phyloP scores from a whole-genome alignment of 2,888 invertebrate genomes.

The Strigamia maritima region DNA sequence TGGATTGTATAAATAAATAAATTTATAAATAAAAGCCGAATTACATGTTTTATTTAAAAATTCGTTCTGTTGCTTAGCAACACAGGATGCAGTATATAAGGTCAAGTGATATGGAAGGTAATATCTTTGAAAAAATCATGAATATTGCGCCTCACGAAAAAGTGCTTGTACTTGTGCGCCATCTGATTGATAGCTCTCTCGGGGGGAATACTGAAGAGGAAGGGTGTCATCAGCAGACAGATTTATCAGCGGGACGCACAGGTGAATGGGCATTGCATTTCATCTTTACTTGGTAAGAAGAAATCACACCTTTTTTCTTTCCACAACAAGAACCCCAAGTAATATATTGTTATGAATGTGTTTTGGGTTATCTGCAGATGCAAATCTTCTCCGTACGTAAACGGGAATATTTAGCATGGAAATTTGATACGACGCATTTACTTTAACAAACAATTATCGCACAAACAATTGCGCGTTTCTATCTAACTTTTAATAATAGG shows the following conservation, averaged over 20 bases:
- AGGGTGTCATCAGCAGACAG: slow-evolving; percentile 26
- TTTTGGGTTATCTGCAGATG: neutral
- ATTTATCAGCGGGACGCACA: slow-evolving; percentile 23
- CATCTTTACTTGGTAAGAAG: neutral
- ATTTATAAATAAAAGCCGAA: neutral
- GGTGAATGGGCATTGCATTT: slow-evolving; percentile 1
- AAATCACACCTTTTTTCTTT: slow-evolving; percentile 14
- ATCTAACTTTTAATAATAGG: neutral
- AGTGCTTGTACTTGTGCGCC: slow-evolving; percentile 22
- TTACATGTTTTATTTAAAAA: neutral
- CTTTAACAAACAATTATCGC: neutral
- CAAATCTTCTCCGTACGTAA: neutral
- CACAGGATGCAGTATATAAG: neutral
- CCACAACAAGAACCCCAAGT: neutral
- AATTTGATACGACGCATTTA: neutral
- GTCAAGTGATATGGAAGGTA: slow-evolving; percentile 24
- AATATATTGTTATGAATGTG: neutral
- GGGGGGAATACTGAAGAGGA: slow-evolving; percentile 26
- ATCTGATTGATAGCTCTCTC: slow-evolving; percentile 27
- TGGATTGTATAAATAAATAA: neutral
- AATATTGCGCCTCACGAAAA: slow-evolving; percentile 19
- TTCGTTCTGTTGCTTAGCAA: neutral
- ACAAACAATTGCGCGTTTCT: neutral
- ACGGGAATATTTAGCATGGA: neutral
- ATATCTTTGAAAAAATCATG: slow-evolving; percentile 26